Percentiles rank a stretch among this genome's conserved stretches.
Conservation (phyloP, 2,797 vertebrate species). For the Leucoraja ocellata region DNA sequence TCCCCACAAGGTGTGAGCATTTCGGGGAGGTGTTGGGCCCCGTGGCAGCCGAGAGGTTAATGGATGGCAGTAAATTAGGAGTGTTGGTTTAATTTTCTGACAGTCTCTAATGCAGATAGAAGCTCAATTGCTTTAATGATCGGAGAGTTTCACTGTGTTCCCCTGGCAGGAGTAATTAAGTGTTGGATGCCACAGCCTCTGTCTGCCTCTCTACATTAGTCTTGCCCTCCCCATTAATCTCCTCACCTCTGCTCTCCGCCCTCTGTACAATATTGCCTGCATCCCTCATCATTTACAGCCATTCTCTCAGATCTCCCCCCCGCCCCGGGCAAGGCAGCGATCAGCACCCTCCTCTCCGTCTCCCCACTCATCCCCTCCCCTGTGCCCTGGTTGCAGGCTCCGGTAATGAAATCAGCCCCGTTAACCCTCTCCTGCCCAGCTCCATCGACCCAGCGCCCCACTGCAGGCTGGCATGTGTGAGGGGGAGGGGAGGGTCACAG, state of each 20-base stretch:
- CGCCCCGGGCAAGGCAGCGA: slow-evolving; percentile 65
- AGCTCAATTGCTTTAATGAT: slow-evolving; percentile 59
- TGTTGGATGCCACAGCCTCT: slow-evolving; percentile 43
- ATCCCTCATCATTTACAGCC: slow-evolving; percentile 61
- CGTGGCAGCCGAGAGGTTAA: background rate
- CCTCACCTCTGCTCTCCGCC: slow-evolving; percentile 40
- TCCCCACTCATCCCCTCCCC: slow-evolving; percentile 77
- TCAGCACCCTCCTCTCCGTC: slow-evolving; percentile 73
- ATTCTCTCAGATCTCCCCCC: slow-evolving; percentile 59
- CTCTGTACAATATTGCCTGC: slow-evolving; percentile 52
- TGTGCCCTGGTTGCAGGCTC: slow-evolving; percentile 56
- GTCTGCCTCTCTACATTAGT: slow-evolving; percentile 40
- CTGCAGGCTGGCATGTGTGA: no score
- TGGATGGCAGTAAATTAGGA: slow-evolving; percentile 50
- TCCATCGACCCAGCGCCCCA: background rate
- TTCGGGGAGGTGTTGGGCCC: background rate
- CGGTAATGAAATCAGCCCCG: background rate
- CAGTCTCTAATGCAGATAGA: background rate
- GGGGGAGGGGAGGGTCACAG: background rate
- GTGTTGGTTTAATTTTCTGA: slow-evolving; percentile 48
- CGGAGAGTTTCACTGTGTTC: slow-evolving; percentile 59
- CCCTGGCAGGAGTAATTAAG: slow-evolving; percentile 64
- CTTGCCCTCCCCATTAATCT: slow-evolving; percentile 55
- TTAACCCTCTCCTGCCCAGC: background rate
- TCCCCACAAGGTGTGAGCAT: background rate